Base-by-base conservation (phyloP, 1,140 invertebrate species). In the Diorhabda carinulata region DNA sequence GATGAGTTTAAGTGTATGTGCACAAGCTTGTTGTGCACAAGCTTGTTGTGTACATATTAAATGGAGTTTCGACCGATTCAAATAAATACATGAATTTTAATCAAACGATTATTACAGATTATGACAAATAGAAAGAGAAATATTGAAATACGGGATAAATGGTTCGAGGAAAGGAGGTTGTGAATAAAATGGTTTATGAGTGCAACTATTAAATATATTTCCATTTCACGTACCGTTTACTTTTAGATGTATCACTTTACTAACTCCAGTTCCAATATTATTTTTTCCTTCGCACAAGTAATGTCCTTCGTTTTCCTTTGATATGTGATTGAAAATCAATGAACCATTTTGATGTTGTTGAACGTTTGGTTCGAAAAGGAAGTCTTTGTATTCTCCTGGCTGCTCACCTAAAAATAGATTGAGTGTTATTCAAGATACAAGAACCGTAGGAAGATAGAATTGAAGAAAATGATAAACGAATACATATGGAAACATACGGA, bases 201-300 rank as follows among this genome's bases (percentile, higher is more conserved):
- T 56, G 52, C 52, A n/a, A n/a, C 52, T 6, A 56, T 6, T 56
- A 56, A 7, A 56, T 56, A 56, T 7, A n/a, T 56, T 6, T n/a
- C 1, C 6, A 7, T 56, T 25, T 25, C 25, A 87, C 87, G 83
- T 87, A 91, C 91, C 91, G 78, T 97, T 93, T 43, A 95, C 92
- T 82, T 92, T 93, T 41, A 95, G 83, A 76, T 92, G 92, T 73
- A 95, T 91, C 42, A 95, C 90, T 82, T 94, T 95, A 82, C 92
- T 94, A 9, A 95, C 86, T 2, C 92, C 92, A 41, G 91, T 88
- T 3, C 94, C 94, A 71, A 97, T 93, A 62, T 90, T 91, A 78
- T 98, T 98, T 73, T 92, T 89, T 0, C 94, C 93, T 77, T 97
- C 94, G 83, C 96, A 98, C 6, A 97, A 83, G 79, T 97, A 98